These are phyloP conservation scores for Drosophila pandora DNA, from an alignment of 1,140 invertebrate genomes.

Conservation along the genomic window DNA sequence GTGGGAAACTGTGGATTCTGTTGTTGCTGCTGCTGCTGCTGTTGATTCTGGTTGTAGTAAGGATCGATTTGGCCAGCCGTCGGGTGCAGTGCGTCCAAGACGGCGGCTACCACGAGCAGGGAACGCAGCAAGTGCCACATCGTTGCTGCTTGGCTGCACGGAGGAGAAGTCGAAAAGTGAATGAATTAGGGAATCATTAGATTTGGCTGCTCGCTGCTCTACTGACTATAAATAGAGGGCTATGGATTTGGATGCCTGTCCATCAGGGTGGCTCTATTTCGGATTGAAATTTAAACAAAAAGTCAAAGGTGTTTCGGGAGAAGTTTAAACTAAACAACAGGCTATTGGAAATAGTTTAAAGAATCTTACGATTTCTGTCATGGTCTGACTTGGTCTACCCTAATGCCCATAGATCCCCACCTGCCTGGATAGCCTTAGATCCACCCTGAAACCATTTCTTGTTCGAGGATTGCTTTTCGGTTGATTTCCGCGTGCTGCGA, in stretches of 20 bases:
- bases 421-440: too few species aligned
- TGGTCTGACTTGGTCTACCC: too few species aligned
- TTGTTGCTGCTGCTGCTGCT: conserved; percentile 44
- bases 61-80: conserved; percentile 52
- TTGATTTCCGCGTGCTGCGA: conserved; percentile 70
- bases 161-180: conserved; percentile 38
- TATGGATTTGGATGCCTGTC: conserved; percentile 23
- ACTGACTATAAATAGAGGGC: conserved; percentile 38
- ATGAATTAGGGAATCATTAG: conserved; percentile 37
- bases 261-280: conserved; percentile 12
- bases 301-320: background rate
- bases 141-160: conserved; percentile 35
- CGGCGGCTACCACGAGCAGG: conserved; percentile 49
- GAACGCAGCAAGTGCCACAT: conserved; percentile 68
- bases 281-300: background rate
- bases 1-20: conserved; percentile 43
- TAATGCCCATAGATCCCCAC: background rate
- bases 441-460: conserved; percentile 10
- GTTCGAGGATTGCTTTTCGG: conserved; percentile 41
- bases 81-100: conserved; percentile 31
- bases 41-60: conserved; percentile 56
- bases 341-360: background rate
- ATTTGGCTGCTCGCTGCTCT: conserved; percentile 1
- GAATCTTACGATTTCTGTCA: background rate
- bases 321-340: background rate